phyloP scores from a whole-genome alignment of 2,113 vertebrate species.

The Nycticorax nycticorax region DNA sequence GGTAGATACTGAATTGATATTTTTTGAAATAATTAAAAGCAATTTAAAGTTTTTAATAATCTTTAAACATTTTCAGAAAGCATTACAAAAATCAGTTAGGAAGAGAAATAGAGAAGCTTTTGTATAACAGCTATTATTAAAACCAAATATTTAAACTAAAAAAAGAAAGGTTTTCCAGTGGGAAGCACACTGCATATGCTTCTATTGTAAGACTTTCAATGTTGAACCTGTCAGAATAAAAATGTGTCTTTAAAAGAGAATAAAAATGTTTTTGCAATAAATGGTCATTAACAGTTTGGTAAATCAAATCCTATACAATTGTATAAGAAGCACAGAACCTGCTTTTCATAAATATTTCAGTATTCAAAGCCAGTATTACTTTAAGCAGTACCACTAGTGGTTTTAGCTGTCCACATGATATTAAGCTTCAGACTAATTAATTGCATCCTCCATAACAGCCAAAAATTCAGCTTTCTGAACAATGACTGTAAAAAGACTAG shows the following conservation, averaged over 20 bases:
- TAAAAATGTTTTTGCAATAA: neutral
- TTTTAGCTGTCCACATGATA: neutral
- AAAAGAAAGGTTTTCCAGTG: neutral
- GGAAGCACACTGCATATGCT: neutral
- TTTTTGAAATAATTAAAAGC: neutral
- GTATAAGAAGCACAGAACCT: neutral
- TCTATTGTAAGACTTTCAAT: neutral
- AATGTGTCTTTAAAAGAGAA: neutral
- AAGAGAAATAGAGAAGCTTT: neutral
- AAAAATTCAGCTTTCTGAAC: neutral
- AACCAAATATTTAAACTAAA: neutral
- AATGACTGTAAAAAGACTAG: neutral
- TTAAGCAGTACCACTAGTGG: neutral
- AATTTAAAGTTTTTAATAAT: neutral
- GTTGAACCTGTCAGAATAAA: neutral
- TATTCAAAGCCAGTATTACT: neutral
- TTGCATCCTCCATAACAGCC: neutral
- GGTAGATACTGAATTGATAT: neutral
- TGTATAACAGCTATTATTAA: neutral
- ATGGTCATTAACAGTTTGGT: neutral
- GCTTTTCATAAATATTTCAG: constrained; percentile 20
- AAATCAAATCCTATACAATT: neutral
- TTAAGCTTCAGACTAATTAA: neutral
- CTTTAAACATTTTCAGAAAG: neutral
- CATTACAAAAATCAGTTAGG: neutral